Base-by-base conservation (phyloP, 2,113 vertebrate species). In the Mystacornis crossleyi region DNA sequence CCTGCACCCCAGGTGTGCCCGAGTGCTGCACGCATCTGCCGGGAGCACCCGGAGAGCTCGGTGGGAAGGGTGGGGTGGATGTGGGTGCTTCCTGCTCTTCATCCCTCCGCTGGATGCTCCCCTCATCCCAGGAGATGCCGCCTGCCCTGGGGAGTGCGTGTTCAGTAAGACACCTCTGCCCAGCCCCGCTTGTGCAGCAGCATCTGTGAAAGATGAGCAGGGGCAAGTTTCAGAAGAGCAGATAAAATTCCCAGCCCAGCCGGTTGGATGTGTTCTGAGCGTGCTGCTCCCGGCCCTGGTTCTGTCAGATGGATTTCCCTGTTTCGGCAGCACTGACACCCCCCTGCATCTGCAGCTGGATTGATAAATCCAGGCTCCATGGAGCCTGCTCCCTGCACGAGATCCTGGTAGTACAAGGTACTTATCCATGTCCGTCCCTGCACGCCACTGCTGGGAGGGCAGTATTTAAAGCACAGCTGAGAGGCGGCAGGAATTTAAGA, bases 241-340 rank as follows among this genome's bases (percentile, higher is more conserved):
- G 75, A 69, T 90, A 31, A 90, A 86, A 71, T 54, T 58, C 54
- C 2, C 69, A 12, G 42, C 38, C 6, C 66, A 61, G 79, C 43
- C 7, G 5, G 62, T 18, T 40, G 65, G 72, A 40, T 67, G 72
- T 0, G 34, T 67, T 92, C 61, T 19, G 48, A 80, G 86, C 3
- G 4, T 38, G 45, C 54, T 40, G 31, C 77, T 82, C 50, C 71
- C 55, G 17, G 62, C 91, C 58, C 24, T 24, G 79, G 8, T 57
- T n/a, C 42, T 95, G 79, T 81, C 90, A 62, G 83, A 82, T 86
- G 95, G 88, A 84, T 97, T 94, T 96, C 73, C 47, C 69, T 48
- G 38, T 21, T 80, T 80, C 45, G 87, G 33, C 58, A 58, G 57
- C 45, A 4, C 28, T 36, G 72, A 45, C 48, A 43, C n/a, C n/a